Base-by-base conservation (phyloP, 1,140 invertebrate species). In the Papilio polytes region DNA sequence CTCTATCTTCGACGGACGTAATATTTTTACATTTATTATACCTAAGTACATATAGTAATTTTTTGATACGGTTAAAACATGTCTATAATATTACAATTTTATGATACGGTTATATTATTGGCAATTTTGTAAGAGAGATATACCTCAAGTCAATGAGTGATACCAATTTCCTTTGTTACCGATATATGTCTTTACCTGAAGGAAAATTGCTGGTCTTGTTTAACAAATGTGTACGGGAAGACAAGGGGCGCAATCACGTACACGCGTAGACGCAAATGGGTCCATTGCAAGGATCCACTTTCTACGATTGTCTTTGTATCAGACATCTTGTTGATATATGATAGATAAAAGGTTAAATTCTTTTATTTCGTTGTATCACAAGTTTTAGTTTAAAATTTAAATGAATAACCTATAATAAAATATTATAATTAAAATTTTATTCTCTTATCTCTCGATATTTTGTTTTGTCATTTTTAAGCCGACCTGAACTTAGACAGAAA, bases 111-210 rank as follows among this genome's bases (percentile, higher is more conserved):
- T 36, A 36, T 36, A 36, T 36, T 36, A 36, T 36, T 36, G 36
- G 36, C 36, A 8, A 41, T 41, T 41, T 41, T 8, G 36, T 41
- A 41, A 41, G 36, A 41, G 36, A 36, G 36, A 41, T 36, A 41
- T 8, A 41, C 7, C 7, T 59, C n/a, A 59, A 59, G 9, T 59
- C 7, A 18, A 18, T 31, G 63, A 70, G 3, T 70, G 63, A 18
- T 70, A 70, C 63, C 63, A 70, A 70, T 70, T 70, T 70, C 63
- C 26, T 70, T 70, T 70, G 63, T 70, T 31, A 15, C 63, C 15
- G 22, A 63, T 10, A 66, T 66, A 66, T 66, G 22, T 66, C 22
- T 66, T 31, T 66, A 66, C 63, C 63, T 66, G 63, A 66, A 66
- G 63, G 63, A 66, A 59, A 66, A 66, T 66, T 66, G 63, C 63